Evolutionary conservation across 2,797 vertebrate genomes (phyloP), one percentile per base, ranked within the genome.

Genomic region (Octomys mimax): DNA sequence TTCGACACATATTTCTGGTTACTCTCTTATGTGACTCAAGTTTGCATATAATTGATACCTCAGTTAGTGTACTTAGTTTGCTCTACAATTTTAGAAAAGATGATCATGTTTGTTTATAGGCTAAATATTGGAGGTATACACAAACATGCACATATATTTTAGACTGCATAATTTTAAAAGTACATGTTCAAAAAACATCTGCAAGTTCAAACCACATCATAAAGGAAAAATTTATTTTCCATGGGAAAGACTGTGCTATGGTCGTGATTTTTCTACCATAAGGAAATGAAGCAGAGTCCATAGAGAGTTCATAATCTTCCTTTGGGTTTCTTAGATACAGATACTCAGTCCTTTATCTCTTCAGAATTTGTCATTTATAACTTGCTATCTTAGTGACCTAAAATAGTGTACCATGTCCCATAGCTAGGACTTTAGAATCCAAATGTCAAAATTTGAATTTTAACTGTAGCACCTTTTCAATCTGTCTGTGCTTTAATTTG

Each of bases 311-410:
- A 46, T 81, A 4, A 8, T 6, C 24, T 89, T 21, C 11, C 39
- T 93, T 88, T 91, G 14, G 46, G 84, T 91, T 92, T 62, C 94
- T 52, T 95, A n/a, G 18, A 36, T 83, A 12, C 68, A n/a, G 49
- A 49, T 87, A 83, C 31, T 89, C 57, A 93, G 39, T 52, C 36
- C 89, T 71, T 87, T 12, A 11, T 28, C 81, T 54, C 4, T 92
- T 79, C 31, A 87, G 42, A 75, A 85, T 71, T 22, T 89, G 26
- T 42, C 42, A 33, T 21, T 22, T 66, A 46, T 57, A 24, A 28
- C 39, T 73, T 54, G 24, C 19, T 14, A 75, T 66, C 54, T 49
- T 59, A n/a, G 46, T 5, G n/a, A 13, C 33, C 73, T 81, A n/a
- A 59, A 22, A 33, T 14, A 71, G 46, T 22, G 13, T 11, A 39